Conservation (phyloP, 2,113 vertebrate species). For the Gymnogyps californianus region DNA sequence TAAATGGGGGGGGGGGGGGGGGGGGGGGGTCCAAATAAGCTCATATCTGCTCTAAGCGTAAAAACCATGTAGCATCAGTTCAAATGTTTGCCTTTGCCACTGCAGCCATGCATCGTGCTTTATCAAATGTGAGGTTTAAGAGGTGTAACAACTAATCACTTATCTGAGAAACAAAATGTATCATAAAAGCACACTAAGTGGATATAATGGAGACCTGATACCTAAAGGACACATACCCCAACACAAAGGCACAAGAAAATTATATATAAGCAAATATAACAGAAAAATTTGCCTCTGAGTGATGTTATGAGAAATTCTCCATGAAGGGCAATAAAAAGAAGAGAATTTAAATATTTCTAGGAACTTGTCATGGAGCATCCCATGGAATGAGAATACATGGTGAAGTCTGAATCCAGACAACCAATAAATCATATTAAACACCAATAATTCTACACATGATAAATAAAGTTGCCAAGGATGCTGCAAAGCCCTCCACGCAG, state of each 20-base stretch:
- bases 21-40: not conserved
- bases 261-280: not conserved
- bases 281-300: not conserved
- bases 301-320: not conserved
- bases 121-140: not conserved
- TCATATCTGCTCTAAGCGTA: not conserved
- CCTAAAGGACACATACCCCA: not conserved
- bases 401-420: not conserved
- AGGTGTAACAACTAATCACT: not conserved
- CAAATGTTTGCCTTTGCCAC: not conserved
- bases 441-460: not conserved
- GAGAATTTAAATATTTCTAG: not conserved
- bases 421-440: not conserved
- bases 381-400: not conserved
- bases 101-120: not conserved
- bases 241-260: not conserved
- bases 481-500: not conserved
- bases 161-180: not conserved
- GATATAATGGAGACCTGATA: not conserved
- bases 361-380: not conserved
- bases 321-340: not conserved
- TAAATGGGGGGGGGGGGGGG: not conserved
- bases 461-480: not conserved
- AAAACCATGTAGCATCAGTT: not conserved
- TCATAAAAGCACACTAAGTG: not conserved